Evolutionary conservation across 2,888 invertebrate species (phyloP).

Genomic region (Gari tellinella): DNA sequence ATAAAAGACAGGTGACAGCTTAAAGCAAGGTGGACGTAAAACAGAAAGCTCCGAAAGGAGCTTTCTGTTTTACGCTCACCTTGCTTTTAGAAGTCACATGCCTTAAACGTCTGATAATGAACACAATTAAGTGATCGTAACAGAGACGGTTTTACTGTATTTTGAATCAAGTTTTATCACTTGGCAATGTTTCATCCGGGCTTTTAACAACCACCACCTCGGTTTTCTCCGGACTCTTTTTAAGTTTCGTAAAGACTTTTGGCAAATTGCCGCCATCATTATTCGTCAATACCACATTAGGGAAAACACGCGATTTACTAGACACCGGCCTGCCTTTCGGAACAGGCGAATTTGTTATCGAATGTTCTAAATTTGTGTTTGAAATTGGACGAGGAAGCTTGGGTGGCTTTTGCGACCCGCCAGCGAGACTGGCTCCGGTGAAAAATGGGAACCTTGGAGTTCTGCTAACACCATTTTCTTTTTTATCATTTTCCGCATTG

Average conservation of each 20-base stretch:
- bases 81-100: too few relatives aligned
- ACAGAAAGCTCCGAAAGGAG: too few relatives aligned
- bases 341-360: conserved; percentile 9
- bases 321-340: conserved; percentile 33
- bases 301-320: conserved; percentile 26
- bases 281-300: conserved; percentile 28
- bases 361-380: background rate
- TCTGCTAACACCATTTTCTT: background rate
- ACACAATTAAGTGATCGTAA: too few relatives aligned
- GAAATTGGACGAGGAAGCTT: conserved; percentile 1
- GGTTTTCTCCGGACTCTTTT: background rate
- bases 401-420: background rate
- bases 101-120: too few relatives aligned
- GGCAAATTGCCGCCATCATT: conserved; percentile 19
- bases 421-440: conserved; percentile 11
- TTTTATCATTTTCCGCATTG: background rate
- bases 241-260: conserved; percentile 32
- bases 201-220: too few relatives aligned
- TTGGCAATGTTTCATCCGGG: too few relatives aligned
- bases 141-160: too few relatives aligned
- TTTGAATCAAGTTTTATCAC: too few relatives aligned
- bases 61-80: too few relatives aligned
- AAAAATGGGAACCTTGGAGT: conserved; percentile 25
- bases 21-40: too few relatives aligned
- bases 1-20: too few relatives aligned